Base-by-base conservation (phyloP, 2,797 vertebrate species). In the Smutsia gigantea region DNA sequence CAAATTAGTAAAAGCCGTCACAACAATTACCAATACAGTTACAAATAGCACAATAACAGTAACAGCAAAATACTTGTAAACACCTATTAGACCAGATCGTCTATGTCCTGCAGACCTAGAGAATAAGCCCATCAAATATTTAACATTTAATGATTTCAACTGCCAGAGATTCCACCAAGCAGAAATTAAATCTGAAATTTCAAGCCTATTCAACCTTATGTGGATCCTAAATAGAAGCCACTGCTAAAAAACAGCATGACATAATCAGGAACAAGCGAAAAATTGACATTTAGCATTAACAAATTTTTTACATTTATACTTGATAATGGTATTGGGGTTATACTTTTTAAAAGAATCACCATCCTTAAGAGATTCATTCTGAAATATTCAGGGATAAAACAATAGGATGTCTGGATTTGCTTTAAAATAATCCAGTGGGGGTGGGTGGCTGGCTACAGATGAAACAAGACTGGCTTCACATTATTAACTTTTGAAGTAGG, bases 1-100 rank as follows among this genome's bases (percentile, higher is more conserved):
- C 49, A 64, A 57, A 87, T 96, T 69, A 93, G 75, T 71, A 87
- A 95, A 88, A 96, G 55, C 59, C 19, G 19, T 29, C 59, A 63
- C 34, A 63, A 23, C 27, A 57, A 78, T 46, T 39, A 29, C 69
- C 55, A 55, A 53, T 14, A 34, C 1, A 3, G 68, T 85, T 86
- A 66, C 9, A 63, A 81, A 72, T 37, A 57, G 46, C 42, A 55
- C 9, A 53, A n/a, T 12, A 31, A 42, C n/a, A n/a, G 3, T 3
- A 59, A 25, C 25, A 92, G 42, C 37, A 53, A 71, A 66, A 77
- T 53, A 19, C 18, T 46, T 83, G 46, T 75, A 63, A 86, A 59
- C 14, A 85, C 39, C 10, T 51, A 15, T 46, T 64, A 55, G n/a
- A 37, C 71, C 39, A 37, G 51, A 75, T 79, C 21, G 92, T 51